These are phyloP conservation scores for Spodoptera frugiperda DNA, from an alignment of 1,140 invertebrate genomes.

Conservation along the genomic window DNA sequence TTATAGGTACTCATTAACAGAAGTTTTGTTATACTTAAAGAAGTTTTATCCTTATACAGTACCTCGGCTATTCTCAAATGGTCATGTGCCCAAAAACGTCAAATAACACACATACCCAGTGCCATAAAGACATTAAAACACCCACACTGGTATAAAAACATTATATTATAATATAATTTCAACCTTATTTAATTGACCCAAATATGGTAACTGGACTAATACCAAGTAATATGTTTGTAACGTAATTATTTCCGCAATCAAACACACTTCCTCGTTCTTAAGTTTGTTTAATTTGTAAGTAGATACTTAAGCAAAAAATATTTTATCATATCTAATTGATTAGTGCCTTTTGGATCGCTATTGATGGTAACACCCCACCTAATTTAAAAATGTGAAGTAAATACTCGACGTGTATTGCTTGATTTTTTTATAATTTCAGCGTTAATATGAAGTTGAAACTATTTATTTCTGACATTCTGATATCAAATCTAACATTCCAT, in stretches of 20 bases:
- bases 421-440: too few species aligned
- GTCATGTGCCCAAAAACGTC: conserved; percentile 8
- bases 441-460: too few species aligned
- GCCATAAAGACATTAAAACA: conserved; percentile 6
- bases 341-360: background rate
- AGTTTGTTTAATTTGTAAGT: background rate
- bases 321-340: background rate
- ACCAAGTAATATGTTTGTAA: background rate
- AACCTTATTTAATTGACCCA: conserved; percentile 18
- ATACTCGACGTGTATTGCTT: too few species aligned
- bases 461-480: too few species aligned
- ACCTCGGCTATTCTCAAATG: background rate
- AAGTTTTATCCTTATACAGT: conserved; percentile 9
- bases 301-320: background rate
- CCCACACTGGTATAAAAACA: background rate
- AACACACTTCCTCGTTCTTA: conserved; percentile 9
- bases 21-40: background rate
- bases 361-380: background rate
- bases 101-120: background rate
- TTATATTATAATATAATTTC: conserved; percentile 3
- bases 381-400: too few species aligned
- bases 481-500: too few species aligned
- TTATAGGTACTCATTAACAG: background rate
- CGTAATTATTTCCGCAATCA: background rate
- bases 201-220: conserved; percentile 2